Conservation (phyloP, 2,113 vertebrate genomes). For the Pterocles orientalis region DNA sequence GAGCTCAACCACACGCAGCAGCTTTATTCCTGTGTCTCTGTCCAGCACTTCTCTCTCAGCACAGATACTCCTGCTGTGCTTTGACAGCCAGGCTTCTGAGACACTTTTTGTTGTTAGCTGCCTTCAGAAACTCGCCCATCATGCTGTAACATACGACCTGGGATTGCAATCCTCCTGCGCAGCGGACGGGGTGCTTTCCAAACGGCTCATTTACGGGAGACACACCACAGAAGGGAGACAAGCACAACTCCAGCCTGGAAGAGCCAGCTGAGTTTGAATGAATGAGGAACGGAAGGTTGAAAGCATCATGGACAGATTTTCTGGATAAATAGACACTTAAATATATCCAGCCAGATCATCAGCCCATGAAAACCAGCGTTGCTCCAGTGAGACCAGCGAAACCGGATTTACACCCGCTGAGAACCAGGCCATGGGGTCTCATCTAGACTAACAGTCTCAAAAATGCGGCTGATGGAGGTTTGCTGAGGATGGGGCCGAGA, state of each 20-base stretch:
- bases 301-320: background rate
- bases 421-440: background rate
- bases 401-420: background rate
- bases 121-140: background rate
- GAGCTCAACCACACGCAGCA: background rate
- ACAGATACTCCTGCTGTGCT: background rate
- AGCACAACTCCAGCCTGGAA: background rate
- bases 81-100: background rate
- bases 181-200: background rate
- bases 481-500: background rate
- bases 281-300: background rate
- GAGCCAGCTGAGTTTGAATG: background rate
- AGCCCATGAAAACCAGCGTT: background rate
- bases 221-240: background rate
- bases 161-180: background rate
- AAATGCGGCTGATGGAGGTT: background rate
- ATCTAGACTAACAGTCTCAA: background rate
- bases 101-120: fast-evolving
- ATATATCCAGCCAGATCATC: background rate
- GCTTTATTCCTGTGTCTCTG: background rate
- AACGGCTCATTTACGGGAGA: background rate
- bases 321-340: background rate
- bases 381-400: background rate
- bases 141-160: background rate
- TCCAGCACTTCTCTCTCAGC: slow-evolving; percentile 13